Base-by-base conservation (phyloP, 2,888 invertebrate genomes). In the Drosophila quinaria region DNA sequence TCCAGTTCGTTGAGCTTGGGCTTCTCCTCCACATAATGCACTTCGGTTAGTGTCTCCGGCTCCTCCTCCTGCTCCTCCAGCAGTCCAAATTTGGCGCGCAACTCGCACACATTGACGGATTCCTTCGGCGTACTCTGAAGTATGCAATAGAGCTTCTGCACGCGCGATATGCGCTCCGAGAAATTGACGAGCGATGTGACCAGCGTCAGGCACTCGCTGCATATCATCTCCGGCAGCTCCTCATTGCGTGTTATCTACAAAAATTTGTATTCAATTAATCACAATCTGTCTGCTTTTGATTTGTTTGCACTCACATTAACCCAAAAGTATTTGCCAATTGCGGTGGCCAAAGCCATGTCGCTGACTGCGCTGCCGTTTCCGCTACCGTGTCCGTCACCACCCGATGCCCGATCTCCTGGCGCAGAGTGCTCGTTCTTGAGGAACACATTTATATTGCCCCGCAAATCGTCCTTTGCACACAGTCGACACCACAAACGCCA, bases 251-350 rank as follows among this genome's bases (percentile, higher is more conserved):
- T 84, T 25, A 91, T 84, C 91, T 92, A 29, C 10, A 46, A 33
- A 29, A 15, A 22, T 11, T n/a, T 19, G 3, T 17, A 10, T 9
- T 9, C 8, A 15, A 4, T 50, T 10, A 29, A 41, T 1, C 3
- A 15, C 10, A 13, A 4, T 6, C 1, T 5, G 11, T 11, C 11
- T 29, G 42, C 6, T 4, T 35, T 11, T 4, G 11, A 11, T 25
- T 4, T 19, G 10, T 19, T 19, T 51, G 35, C 17, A 70, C 87
- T 77, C 63, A 92, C 91, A 72, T 91, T 86, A 19, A 92, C 83
- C 70, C 83, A 86, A 56, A 92, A 92, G 64, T 89, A 91, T 75
- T 91, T 92, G 39, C 79, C 83, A 25, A 92, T 84, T 3, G 90
- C 88, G 9, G 91, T 89, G 29, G 89, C 81, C 33, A 91, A 44